phyloP scores from a whole-genome alignment of 2,888 invertebrate species.

The Anthophora plumipes region DNA sequence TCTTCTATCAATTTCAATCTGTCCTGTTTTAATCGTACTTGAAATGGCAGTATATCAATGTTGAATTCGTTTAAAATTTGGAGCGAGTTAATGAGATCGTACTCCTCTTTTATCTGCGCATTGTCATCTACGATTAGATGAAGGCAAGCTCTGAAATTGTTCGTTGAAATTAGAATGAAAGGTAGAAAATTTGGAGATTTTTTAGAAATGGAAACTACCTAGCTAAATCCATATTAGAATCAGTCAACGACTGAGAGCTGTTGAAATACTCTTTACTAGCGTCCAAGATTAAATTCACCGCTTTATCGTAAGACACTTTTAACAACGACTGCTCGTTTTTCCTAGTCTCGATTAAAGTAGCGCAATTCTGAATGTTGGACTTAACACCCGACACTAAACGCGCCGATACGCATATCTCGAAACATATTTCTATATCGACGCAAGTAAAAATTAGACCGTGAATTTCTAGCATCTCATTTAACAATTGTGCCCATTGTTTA shows the following conservation, averaged over 20 bases:
- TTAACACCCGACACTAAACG: constrained; percentile 88
- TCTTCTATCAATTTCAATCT: constrained; percentile 88
- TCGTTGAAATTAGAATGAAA: constrained; percentile 15
- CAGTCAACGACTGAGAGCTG: constrained; percentile 88
- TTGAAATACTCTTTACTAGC: constrained; percentile 90
- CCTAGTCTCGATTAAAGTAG: constrained; percentile 78
- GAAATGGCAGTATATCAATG: constrained; percentile 88
- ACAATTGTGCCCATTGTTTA: constrained; percentile 88
- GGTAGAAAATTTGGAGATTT: not conserved
- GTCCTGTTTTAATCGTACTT: constrained; percentile 88
- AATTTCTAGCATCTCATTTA: constrained; percentile 88
- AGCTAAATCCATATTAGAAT: constrained; percentile 89
- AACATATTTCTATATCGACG: constrained; percentile 86
- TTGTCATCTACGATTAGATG: constrained; percentile 87
- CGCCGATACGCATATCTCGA: constrained; percentile 89
- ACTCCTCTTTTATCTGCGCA: constrained; percentile 87
- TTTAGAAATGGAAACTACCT: constrained; percentile 81
- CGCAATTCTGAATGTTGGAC: constrained; percentile 85
- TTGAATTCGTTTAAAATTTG: constrained; percentile 88
- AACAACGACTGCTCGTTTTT: constrained; percentile 76
- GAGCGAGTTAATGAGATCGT: constrained; percentile 89
- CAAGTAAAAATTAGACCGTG: constrained; percentile 87
- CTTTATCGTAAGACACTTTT: constrained; percentile 85
- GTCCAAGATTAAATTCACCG: constrained; percentile 86
- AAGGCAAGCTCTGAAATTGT: constrained; percentile 87